Conservation (phyloP, 2,888 invertebrate genomes). For the Sminthurides aquaticus region DNA sequence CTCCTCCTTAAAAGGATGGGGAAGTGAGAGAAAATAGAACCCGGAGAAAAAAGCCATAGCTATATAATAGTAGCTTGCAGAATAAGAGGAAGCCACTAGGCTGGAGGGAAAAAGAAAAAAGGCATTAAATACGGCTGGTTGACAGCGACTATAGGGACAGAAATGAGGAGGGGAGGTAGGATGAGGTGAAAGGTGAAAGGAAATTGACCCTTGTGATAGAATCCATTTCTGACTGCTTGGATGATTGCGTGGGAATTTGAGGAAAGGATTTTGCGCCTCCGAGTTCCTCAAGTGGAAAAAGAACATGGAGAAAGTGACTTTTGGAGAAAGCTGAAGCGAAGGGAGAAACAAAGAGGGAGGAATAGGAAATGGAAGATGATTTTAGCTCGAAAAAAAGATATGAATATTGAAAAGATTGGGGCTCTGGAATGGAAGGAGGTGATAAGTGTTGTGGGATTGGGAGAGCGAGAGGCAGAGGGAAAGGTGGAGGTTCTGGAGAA, state of each 20-base stretch:
- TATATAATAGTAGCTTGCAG: background rate
- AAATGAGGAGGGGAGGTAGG: background rate
- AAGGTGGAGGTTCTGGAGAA: too few relatives aligned
- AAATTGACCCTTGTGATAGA: background rate
- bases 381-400: background rate
- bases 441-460: conserved; percentile 1
- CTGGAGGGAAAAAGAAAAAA: background rate
- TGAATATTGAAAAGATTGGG: conserved; percentile 4
- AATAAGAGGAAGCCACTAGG: too few relatives aligned
- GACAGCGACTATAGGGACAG: background rate
- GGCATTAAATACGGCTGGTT: background rate
- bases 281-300: background rate
- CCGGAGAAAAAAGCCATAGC: background rate
- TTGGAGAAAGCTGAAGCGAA: background rate
- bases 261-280: background rate
- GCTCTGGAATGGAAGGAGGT: background rate
- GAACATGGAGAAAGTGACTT: conserved; percentile 1
- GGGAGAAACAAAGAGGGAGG: background rate
- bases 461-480: background rate
- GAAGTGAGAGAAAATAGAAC: background rate
- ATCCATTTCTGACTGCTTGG: background rate
- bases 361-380: background rate
- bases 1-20: background rate
- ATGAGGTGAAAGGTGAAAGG: background rate
- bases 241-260: background rate